Conservation (phyloP, 2,888 invertebrate genomes). For the Argynnis bischoffii region DNA sequence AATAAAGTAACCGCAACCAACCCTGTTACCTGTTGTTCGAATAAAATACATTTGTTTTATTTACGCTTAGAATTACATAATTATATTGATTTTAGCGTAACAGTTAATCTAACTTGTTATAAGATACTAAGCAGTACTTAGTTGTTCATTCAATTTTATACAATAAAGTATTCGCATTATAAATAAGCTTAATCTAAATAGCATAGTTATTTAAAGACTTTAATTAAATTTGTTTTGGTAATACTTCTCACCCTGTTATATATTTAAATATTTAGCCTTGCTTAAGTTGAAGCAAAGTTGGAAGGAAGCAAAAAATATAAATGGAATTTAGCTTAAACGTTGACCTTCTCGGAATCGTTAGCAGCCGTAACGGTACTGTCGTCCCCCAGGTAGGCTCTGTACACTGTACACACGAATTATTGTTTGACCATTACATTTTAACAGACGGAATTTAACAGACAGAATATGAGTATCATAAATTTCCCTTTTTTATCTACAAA, state of each 20-base stretch:
- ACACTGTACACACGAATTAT: slow-evolving; percentile 38
- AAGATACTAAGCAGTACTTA: too few relatives aligned
- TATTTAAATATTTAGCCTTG: slow-evolving; percentile 36
- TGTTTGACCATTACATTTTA: slow-evolving; percentile 24
- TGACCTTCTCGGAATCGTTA: slow-evolving; percentile 78
- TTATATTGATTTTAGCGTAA: background rate
- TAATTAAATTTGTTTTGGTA: background rate
- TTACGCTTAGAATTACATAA: background rate
- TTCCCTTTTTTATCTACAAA: too few relatives aligned
- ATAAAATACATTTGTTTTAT: slow-evolving; percentile 9
- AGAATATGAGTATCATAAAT: too few relatives aligned
- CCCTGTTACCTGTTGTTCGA: slow-evolving; percentile 20
- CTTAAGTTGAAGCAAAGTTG: slow-evolving; percentile 44
- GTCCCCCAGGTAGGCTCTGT: slow-evolving; percentile 65
- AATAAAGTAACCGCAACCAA: slow-evolving; percentile 30
- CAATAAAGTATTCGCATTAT: too few relatives aligned
- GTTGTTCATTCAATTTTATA: too few relatives aligned
- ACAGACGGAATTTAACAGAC: background rate
- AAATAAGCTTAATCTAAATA: too few relatives aligned
- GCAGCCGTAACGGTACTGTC: slow-evolving; percentile 72
- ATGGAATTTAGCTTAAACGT: slow-evolving; percentile 72
- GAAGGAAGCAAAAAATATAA: slow-evolving; percentile 64
- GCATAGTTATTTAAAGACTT: background rate
- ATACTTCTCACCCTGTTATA: slow-evolving; percentile 24
- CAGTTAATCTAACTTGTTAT: too few relatives aligned